phyloP scores from a whole-genome alignment of 2,113 vertebrate species.

The Talpa occidentalis region DNA sequence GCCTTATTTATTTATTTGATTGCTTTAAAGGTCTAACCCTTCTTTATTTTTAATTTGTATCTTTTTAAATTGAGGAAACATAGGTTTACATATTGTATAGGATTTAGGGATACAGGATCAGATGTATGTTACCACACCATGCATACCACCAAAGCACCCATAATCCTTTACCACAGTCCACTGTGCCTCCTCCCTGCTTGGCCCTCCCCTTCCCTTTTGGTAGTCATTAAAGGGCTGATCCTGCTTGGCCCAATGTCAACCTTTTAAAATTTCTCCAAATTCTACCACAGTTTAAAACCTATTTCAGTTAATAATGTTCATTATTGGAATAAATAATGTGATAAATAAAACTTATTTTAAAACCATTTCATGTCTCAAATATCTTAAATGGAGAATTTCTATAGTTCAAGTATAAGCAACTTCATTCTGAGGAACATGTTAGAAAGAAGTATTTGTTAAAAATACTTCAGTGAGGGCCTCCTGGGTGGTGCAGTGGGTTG shows the following conservation, averaged over 20 bases:
- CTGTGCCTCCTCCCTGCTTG: no score
- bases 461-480: constrained; percentile 20
- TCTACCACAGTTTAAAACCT: neutral
- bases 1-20: no score
- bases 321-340: constrained; percentile 8
- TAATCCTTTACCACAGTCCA: no score
- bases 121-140: no score
- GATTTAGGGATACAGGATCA: no score
- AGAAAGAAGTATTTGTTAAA: constrained; percentile 25
- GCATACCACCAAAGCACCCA: no score
- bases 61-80: no score
- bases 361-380: neutral
- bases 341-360: neutral
- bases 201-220: no score
- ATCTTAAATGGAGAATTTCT: constrained; percentile 14
- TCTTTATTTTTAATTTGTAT: no score
- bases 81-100: no score
- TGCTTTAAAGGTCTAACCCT: neutral
- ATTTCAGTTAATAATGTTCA: neutral
- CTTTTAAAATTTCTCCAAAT: neutral
- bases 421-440: neutral
- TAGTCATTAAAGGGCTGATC: neutral
- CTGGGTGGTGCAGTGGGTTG: no score
- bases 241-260: neutral
- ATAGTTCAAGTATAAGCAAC: neutral